Conservation (phyloP, 1,140 invertebrate species). For the Tetragonula clypearis region DNA sequence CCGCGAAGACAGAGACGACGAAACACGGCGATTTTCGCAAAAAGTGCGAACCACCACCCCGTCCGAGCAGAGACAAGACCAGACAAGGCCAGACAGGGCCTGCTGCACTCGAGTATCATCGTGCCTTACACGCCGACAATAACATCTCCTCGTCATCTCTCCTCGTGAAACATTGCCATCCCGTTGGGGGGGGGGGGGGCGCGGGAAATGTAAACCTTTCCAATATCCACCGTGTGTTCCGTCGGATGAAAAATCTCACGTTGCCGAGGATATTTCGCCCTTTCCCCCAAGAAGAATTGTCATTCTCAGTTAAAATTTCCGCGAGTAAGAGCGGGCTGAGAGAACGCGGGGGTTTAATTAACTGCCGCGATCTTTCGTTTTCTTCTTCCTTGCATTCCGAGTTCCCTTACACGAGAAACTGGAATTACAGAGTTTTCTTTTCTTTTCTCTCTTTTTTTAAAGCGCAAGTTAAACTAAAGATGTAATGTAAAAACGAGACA, state of each 20-base stretch:
- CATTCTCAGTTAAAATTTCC: neutral
- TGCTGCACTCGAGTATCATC: slow-evolving; percentile 39
- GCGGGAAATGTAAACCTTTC: slow-evolving; percentile 29
- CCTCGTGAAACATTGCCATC: slow-evolving; percentile 23
- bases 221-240: slow-evolving; percentile 1
- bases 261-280: neutral
- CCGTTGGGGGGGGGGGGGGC: too few relatives aligned
- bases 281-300: too few relatives aligned
- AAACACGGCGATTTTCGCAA: neutral
- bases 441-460: too few relatives aligned
- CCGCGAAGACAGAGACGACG: neutral
- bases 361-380: neutral
- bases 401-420: too few relatives aligned
- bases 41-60: too few relatives aligned
- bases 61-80: too few relatives aligned
- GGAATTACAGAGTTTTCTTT: too few relatives aligned
- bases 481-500: too few relatives aligned
- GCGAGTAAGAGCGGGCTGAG: neutral
- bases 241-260: neutral
- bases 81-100: slow-evolving; percentile 53
- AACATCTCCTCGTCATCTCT: slow-evolving; percentile 21
- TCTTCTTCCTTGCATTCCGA: too few relatives aligned
- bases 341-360: neutral
- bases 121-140: slow-evolving; percentile 56
- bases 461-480: too few relatives aligned